Percentiles rank a stretch among this genome's conserved stretches.
Evolutionary conservation across 2,113 vertebrate genomes (phyloP).

Genomic region (Vanacampus margaritifer): DNA sequence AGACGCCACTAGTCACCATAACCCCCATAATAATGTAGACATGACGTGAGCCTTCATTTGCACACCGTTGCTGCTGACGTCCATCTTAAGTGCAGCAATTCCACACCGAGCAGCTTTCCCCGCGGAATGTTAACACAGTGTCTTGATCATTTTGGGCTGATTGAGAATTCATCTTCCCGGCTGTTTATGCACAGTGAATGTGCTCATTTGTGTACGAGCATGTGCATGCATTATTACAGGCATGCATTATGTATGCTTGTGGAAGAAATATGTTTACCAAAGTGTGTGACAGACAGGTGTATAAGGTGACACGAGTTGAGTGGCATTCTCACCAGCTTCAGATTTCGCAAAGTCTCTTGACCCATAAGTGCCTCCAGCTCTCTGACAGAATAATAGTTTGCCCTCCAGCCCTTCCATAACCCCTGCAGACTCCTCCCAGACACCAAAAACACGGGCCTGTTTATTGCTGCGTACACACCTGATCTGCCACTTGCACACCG

Average conservation of each 20-base stretch:
- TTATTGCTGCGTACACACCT: constrained; percentile 54
- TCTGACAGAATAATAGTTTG: constrained; percentile 61
- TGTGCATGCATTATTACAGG: constrained; percentile 18
- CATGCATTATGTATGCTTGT: constrained; percentile 35
- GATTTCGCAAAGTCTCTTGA: constrained; percentile 61
- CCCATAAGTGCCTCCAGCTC: constrained; percentile 44
- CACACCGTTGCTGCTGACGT: constrained; percentile 16
- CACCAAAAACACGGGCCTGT: constrained; percentile 25
- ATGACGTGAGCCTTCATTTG: constrained; percentile 25
- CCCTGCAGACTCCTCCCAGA: constrained; percentile 34
- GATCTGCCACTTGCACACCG: constrained; percentile 45
- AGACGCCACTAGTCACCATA: constrained; percentile 17
- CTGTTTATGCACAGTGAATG: constrained; percentile 2
- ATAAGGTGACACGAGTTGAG: constrained; percentile 30
- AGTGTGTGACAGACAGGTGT: constrained; percentile 40
- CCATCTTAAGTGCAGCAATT: constrained; percentile 28
- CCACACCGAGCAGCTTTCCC: constrained; percentile 39
- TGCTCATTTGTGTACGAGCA: constrained; percentile 4
- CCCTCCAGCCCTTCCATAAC: constrained; percentile 23
- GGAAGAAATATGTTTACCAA: constrained; percentile 39
- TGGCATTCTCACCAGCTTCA: constrained; percentile 68
- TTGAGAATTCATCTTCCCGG: constrained; percentile 1
- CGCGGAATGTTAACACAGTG: constrained; percentile 41
- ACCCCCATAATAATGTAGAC: not conserved
- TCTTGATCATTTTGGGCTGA: not conserved